Base-by-base conservation (phyloP, 2,113 vertebrate species). In the Amphiprion ocellaris region DNA sequence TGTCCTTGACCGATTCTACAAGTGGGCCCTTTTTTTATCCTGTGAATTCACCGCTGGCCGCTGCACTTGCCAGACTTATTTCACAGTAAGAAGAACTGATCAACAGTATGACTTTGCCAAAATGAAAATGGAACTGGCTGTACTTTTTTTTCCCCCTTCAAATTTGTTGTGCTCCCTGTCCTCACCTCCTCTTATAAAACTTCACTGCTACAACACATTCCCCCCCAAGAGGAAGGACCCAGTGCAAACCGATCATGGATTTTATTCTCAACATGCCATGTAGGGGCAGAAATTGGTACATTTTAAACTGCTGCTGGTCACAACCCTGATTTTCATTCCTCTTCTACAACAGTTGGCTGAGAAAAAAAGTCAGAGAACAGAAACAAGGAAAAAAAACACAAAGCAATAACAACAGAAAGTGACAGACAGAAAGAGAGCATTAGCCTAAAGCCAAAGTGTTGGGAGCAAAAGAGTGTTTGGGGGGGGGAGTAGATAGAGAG, bases 381-480 rank as follows among this genome's bases (percentile, higher is more conserved):
- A 62, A 41, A 39, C 1, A 6, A 50, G 49, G 44, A 23, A 52
- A 19, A 62, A 58, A 74, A 65, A 73, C 65, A 79, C 47, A 28
- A 56, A 56, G 68, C 9, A 67, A 83, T 74, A 86, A 82, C 83
- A 83, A 56, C 61, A 62, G 47, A 76, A 47, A 53, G 80, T 69
- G 85, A 81, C 83, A 68, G 74, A 85, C 69, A 85, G 74, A 82
- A 62, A 76, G 65, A 33, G 46, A 73, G 74, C 69, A 74, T 87
- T 80, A 82, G 83, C 89, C 85, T 82, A 53, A 75, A 91, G 85
- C 82, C 21, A 81, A 76, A 80, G 53, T 71, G 67, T 72, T 58
- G 50, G 60, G 30, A 74, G 77, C 44, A 74, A 83, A 84, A 46
- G 54, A 72, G 60, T 47, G 64, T 81, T 82, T 65, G 30, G 33